Base-by-base conservation (phyloP, 2,888 invertebrate genomes). In the Hartigia nigra region DNA sequence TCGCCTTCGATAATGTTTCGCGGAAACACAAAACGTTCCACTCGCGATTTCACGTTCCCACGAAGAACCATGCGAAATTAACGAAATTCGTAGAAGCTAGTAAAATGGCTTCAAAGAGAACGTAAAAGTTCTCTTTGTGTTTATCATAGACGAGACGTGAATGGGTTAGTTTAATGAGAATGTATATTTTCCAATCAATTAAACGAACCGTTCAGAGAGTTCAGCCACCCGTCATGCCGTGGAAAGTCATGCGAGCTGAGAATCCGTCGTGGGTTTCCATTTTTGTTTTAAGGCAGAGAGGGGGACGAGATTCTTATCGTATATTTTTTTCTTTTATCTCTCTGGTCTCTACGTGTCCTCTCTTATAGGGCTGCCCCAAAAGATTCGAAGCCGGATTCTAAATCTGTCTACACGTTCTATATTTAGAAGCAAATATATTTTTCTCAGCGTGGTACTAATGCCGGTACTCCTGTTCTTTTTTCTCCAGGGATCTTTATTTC, bases 401-500 rank as follows among this genome's bases (percentile, higher is more conserved):
- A 89, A 90, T 88, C 83, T 84, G 87, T 87, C 79, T 79, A 82
- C 83, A 77, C 81, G 70, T 79, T 81, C 85, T 90, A 88, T 88
- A 88, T 89, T 88, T 89, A 88, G 88, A 82, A 77, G 76, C 80
- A 81, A 83, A 83, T 84, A 80, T 83, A 85, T 86, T 86, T 87
- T 85, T 86, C 83, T 80, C 79, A 69, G 80, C 79, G 78, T 76
- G 75, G 74, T 79, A 76, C 35, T 37, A 23, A 31, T 34, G 12
- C 34, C 72, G 72, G 32, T 9, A 31, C 31, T 70, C 35, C 79
- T 80, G 76, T 78, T 79, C 76, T 69, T 39, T 79, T 80, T 82
- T 79, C 77, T 76, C 75, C 75, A 70, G 69, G 78, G 78, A 70
- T 78, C 77, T 78, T 79, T 80, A 80, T 81, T 81, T 80, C 79